A percentile compares a stretch with the other conserved stretches of the same genome.
These are phyloP conservation scores for Darevskia nairensis DNA, from an alignment of 2,797 vertebrate genomes.

Conservation along the genomic window DNA sequence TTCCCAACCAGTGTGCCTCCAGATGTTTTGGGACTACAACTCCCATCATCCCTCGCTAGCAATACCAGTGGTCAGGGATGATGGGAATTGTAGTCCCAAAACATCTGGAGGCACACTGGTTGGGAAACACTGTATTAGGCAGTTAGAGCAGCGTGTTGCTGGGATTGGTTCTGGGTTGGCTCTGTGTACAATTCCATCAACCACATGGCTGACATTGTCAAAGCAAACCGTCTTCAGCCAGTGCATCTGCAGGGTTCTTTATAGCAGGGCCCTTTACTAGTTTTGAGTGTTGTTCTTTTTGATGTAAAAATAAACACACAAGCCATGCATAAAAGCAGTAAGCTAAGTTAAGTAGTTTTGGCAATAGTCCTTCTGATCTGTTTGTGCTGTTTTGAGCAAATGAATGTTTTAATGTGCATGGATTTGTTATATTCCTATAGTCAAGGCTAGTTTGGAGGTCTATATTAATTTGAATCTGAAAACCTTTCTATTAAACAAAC, in stretches of 20 bases:
- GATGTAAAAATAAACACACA: neutral
- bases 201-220: neutral
- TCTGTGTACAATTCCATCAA: neutral
- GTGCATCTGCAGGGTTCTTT: neutral
- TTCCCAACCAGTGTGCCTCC: no score
- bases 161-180: neutral
- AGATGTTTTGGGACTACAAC: no score
- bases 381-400: neutral
- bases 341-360: neutral
- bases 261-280: neutral
- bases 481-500: neutral
- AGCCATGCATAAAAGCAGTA: neutral
- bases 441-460: neutral
- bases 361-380: neutral
- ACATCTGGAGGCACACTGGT: no score
- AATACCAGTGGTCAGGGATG: no score
- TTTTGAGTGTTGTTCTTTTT: neutral
- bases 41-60: no score
- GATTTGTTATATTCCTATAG: neutral
- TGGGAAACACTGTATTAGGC: neutral
- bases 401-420: neutral
- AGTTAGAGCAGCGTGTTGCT: neutral
- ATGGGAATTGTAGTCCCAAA: no score
- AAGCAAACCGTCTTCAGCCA: neutral
- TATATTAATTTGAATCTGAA: conserved; percentile 1